Evolutionary conservation across 1,140 invertebrate species (phyloP), one percentile per base, ranked within the genome.

Genomic region (Sitodiplosis mosellana): DNA sequence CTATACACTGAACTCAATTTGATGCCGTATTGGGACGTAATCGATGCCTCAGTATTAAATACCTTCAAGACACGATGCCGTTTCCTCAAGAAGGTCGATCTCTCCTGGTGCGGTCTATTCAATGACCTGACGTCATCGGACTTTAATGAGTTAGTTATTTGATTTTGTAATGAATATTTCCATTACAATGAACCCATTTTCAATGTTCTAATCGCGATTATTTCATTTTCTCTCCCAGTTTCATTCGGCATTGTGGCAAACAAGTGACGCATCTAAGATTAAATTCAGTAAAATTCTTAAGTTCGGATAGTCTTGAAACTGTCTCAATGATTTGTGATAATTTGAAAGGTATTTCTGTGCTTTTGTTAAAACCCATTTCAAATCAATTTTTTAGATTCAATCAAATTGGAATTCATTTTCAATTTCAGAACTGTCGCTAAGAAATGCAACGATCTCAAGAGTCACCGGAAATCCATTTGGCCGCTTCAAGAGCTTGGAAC

Each of bases 41-140:
- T 81, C 37, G 65, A 73, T 53, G 65, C 70, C 2, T 57, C 59
- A 36, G 47, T 64, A 6, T 33, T 64, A 7, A 58, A 56, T 20
- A 60, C 60, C 0, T 48, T 64, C 47, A 59, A 58, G 4, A 52
- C 54, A 56, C 54, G 78, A 49, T 83, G 82, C 61, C 73, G 73
- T 51, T 76, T 76, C 59, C 62, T 90, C 14, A 78, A 80, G 54
- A 78, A 78, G 61, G 56, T 92, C 12, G 86, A 90, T 69, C 60
- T 91, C 1, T 88, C 85, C 0, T 92, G 87, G 87, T 89, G 86
- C 63, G 83, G 83, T n/a, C 78, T 75, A 51, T 77, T 84, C 58
- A 66, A 71, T 45, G 52, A 71, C 50, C 73, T 81, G 47, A 67
- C 68, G 20, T 56, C 73, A 44, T 52, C 68, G 53, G 66, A 71